Base-by-base conservation (phyloP, 2,113 vertebrate genomes). In the Orientallactaga bullata region DNA sequence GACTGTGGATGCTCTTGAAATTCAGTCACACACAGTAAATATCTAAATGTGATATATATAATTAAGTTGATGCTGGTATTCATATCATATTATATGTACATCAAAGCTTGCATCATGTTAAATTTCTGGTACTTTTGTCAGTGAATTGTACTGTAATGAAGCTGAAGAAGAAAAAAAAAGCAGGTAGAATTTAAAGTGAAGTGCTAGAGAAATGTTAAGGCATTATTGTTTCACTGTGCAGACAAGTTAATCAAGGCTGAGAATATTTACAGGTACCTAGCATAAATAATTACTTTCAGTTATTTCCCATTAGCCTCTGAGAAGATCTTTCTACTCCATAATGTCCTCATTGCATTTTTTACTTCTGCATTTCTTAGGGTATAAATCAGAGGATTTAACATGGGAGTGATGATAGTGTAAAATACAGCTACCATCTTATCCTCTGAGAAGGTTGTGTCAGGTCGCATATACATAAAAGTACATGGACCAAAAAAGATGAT, bases 281-380 rank as follows among this genome's bases (percentile, higher is more conserved):
- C 0, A 74, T 37, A 42, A 63, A 13, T 80, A 10, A n/a, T 37
- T 3, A n/a, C 7, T 30, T 73, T 26, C 23, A 10, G 3, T 42
- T 85, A 85, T 61, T 92, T 92, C 8, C 10, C 5, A 5, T 77
- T 82, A 5, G 32, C 15, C 4, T 84, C 30, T 8, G 39, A 87
- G 79, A 66, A 95, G 78, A 92, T 4, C 24, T 86, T 94, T 51
- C 71, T 94, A 37, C 4, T 3, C 93, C 89, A 95, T 6, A 95
- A 32, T 28, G 37, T 79, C 47, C 11, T 89, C 87, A 79, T 78
- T 51, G 61, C 17, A 88, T 78, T 88, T 30, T 78, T 88, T 7
- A 89, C 87, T 89, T 89, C 87, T 35, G 74, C 42, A 68, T 89
- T 79, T 58, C 74, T 78, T 16, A 79, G n/a, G 26, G 42, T 89